phyloP scores from a whole-genome alignment of 2,888 invertebrate species.

The Tetheella fluctuosa region DNA sequence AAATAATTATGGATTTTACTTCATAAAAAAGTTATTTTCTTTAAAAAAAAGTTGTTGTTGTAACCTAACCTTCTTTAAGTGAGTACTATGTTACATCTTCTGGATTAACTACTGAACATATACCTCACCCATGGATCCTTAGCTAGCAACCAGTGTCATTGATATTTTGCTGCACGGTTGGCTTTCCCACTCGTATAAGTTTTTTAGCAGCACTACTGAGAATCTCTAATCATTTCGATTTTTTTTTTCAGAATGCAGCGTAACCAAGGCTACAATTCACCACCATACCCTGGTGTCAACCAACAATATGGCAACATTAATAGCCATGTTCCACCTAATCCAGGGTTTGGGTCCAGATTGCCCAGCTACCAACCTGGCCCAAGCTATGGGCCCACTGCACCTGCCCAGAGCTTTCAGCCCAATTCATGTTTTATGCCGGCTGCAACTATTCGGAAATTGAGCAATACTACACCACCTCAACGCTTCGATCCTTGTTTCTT shows the following conservation, averaged over 20 bases:
- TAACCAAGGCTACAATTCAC: constrained; percentile 3
- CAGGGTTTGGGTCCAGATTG: not conserved
- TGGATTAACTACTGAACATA: too few species aligned
- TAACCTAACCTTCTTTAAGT: too few species aligned
- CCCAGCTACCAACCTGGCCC: not conserved
- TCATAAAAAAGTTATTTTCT: too few species aligned
- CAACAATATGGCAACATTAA: not conserved
- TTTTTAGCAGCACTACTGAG: too few species aligned
- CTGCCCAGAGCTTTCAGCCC: constrained; percentile 40
- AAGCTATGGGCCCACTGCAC: constrained; percentile 5
- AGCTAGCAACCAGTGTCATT: not conserved
- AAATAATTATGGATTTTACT: not conserved
- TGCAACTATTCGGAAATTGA: constrained; percentile 47
- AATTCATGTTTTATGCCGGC: constrained; percentile 61
- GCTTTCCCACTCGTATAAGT: too few species aligned
- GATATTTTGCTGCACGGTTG: too few species aligned
- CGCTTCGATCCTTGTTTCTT: constrained; percentile 20
- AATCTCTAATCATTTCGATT: not conserved
- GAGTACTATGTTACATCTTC: too few species aligned
- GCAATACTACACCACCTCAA: constrained; percentile 38
- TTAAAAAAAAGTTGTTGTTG: too few species aligned
- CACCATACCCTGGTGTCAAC: not conserved
- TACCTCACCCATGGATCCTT: too few species aligned
- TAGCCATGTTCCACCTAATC: not conserved
- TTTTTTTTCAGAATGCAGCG: constrained; percentile 10